Evolutionary conservation across 1,140 invertebrate genomes (phyloP), one percentile per base, ranked within the genome.

Genomic region (Nixonia krombeini): DNA sequence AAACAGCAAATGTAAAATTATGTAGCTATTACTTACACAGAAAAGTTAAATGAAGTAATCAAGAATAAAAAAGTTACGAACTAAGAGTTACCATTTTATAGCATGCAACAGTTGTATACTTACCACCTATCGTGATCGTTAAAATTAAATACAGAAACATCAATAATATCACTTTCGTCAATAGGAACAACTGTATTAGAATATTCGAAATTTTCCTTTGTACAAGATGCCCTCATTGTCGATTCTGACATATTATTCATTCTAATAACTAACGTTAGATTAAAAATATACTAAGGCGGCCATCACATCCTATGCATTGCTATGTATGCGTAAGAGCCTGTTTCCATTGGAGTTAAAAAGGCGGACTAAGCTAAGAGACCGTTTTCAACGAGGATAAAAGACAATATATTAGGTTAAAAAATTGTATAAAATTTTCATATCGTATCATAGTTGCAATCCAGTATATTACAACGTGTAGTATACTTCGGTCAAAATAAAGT

Each of bases 61-160:
- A 2, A 35, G 13, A 13, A 35, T 13, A 10, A 35, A 35, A 35
- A 35, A 10, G 2, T 35, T 10, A 13, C 10, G 13, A 35, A n/a
- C 2, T 12, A 31, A 9, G 10, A 31, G 9, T 4, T 2, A 31
- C 29, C 29, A 31, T 31, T 31, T 31, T 2, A 2, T n/a, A 12
- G 8, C 8, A 35, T 13, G 21, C 21, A 21, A 21, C 21, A 21
- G 6, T 21, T 21, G 21, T 21, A 6, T 21, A 3, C 55, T 63
- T 12, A 70, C 71, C 71, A 73, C 15, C 44, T 67, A 23, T 73
- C 71, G n/a, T 59, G 12, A 25, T 70, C 52, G 29, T 45, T 33
- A 12, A 73, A 65, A 51, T 73, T 42, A 23, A 73, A 47, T 2
- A 6, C 9, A 0, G 55, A 61, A 38, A 73, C 59, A 40, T 73